Percentiles rank a stretch among this genome's conserved stretches.
phyloP scores from a whole-genome alignment of 2,888 invertebrate species.

The Octodonta nipae region DNA sequence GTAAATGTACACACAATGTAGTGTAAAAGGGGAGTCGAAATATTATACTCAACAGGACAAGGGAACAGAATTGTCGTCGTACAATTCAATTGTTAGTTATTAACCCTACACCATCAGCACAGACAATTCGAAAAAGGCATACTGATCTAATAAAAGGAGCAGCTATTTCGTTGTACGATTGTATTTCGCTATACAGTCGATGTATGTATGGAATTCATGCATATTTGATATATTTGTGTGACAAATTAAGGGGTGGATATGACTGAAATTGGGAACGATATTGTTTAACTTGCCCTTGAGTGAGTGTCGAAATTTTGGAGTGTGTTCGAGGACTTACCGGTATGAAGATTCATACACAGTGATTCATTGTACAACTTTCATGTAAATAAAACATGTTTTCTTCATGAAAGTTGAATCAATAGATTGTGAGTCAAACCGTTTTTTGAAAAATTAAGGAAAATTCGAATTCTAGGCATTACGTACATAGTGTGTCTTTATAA shows the following conservation, averaged over 20 bases:
- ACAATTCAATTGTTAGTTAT: conserved; percentile 37
- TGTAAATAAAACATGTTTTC: too few relatives aligned
- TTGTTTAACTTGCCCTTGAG: conserved; percentile 26
- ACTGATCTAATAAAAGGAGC: background rate
- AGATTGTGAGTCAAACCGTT: too few relatives aligned
- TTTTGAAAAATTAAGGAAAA: too few relatives aligned
- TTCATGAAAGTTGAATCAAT: too few relatives aligned
- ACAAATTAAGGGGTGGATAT: conserved; percentile 32
- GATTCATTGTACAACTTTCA: too few relatives aligned
- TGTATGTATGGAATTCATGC: conserved; percentile 34
- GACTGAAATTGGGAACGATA: conserved; percentile 28
- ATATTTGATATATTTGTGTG: conserved; percentile 37
- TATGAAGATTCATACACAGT: conserved; percentile 15
- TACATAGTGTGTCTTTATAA: too few relatives aligned
- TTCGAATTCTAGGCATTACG: too few relatives aligned
- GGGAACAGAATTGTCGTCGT: conserved; percentile 30
- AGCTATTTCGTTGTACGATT: conserved; percentile 15
- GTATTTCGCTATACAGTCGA: conserved; percentile 27
- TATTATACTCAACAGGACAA: conserved; percentile 33
- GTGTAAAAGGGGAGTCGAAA: conserved; percentile 25
- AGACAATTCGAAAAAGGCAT: too few relatives aligned
- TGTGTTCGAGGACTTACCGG: too few relatives aligned
- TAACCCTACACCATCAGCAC: conserved; percentile 33
- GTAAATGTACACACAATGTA: conserved; percentile 31
- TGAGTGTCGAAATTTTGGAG: too few relatives aligned